A percentile compares a stretch with the other conserved stretches of the same genome.
These are phyloP conservation scores for Tyria jacobaeae DNA, from an alignment of 2,888 invertebrate genomes.

Conservation along the genomic window DNA sequence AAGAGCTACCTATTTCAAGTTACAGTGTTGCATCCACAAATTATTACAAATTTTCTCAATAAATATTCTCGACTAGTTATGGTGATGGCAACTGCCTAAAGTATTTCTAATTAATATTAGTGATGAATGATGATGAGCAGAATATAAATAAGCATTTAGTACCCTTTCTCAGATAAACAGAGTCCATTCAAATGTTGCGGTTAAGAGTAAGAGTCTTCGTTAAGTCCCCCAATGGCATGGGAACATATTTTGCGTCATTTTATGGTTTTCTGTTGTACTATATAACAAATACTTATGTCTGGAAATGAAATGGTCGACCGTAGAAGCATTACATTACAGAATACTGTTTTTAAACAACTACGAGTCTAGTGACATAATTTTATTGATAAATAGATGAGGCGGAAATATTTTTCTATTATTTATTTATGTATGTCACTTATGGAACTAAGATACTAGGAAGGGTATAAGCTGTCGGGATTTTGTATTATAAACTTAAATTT, in stretches of 20 bases:
- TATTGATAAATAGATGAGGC: too few relatives aligned
- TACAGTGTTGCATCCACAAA: constrained; percentile 8
- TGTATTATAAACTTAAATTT: too few relatives aligned
- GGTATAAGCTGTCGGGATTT: background rate
- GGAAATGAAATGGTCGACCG: too few relatives aligned
- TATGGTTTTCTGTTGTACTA: too few relatives aligned
- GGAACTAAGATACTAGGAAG: background rate
- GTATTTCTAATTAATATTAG: background rate
- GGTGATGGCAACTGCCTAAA: background rate
- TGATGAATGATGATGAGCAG: background rate
- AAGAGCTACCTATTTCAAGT: constrained; percentile 1
- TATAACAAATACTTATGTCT: too few relatives aligned
- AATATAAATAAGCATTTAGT: background rate
- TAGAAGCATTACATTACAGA: too few relatives aligned
- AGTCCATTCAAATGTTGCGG: background rate
- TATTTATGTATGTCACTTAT: background rate
- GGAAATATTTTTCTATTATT: background rate
- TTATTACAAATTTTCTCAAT: background rate
- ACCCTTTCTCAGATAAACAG: background rate
- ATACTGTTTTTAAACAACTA: too few relatives aligned
- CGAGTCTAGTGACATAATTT: too few relatives aligned
- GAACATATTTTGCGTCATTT: background rate
- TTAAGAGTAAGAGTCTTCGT: background rate
- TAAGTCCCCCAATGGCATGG: background rate
- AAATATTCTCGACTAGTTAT: background rate